Evolutionary conservation across 2,113 vertebrate species (phyloP).

Genomic region (Corythaeola cristata): DNA sequence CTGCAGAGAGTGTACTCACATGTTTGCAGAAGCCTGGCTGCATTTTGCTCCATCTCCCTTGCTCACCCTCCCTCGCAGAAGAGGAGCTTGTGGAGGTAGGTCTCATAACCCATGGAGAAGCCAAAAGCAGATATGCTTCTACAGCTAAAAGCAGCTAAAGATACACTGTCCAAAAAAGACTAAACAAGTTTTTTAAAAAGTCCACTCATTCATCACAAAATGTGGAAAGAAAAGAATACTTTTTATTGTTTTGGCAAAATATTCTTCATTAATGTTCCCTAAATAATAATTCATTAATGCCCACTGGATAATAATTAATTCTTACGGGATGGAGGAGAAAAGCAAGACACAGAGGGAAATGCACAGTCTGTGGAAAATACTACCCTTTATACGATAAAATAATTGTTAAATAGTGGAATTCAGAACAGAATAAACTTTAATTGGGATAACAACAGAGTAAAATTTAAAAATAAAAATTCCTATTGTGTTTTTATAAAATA

Average conservation of each 20-base stretch:
- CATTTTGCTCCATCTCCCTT: not conserved
- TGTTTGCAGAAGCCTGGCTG: not conserved
- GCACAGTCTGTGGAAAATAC: not conserved
- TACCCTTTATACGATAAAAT: not conserved
- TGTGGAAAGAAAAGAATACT: not conserved
- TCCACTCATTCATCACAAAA: not conserved
- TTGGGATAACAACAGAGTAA: not conserved
- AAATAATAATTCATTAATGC: not conserved
- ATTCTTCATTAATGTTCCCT: not conserved
- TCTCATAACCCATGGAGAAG: not conserved
- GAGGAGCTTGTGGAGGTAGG: not conserved
- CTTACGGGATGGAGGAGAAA: not conserved
- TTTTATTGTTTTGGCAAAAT: not conserved
- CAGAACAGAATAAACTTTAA: not conserved
- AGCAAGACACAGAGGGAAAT: not conserved
- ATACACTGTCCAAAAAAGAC: not conserved
- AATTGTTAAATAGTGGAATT: not conserved
- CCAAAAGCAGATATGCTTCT: not conserved
- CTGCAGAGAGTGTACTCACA: accelerated
- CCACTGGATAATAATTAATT: not conserved
- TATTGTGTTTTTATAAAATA: not conserved
- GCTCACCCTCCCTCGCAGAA: not conserved
- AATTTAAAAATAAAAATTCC: not conserved
- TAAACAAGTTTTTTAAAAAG: not conserved
- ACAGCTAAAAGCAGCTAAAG: not conserved